A percentile compares a stretch with the other conserved stretches of the same genome.
Evolutionary conservation across 1,140 invertebrate species (phyloP).

Genomic region (Hyphantria cunea): DNA sequence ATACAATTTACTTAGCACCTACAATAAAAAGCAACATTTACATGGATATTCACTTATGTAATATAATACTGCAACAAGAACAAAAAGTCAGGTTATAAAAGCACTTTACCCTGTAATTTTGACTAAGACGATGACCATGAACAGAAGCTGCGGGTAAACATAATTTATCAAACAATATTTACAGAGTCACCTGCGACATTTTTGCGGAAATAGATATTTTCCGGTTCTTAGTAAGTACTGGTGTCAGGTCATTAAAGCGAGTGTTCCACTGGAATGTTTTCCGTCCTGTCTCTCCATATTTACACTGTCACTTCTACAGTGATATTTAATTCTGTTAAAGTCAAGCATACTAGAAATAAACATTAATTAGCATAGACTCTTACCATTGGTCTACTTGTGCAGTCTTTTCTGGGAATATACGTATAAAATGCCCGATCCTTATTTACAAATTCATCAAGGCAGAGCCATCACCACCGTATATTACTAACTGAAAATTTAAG

Average conservation of each 20-base stretch:
- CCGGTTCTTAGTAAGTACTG: slow-evolving; percentile 26
- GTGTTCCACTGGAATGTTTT: slow-evolving; percentile 24
- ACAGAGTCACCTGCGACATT: slow-evolving; percentile 22
- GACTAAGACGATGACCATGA: not conserved
- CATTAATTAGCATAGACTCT: not conserved
- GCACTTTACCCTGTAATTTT: slow-evolving; percentile 1
- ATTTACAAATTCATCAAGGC: no score
- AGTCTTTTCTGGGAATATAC: no score
- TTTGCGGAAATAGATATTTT: slow-evolving; percentile 26
- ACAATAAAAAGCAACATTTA: not conserved
- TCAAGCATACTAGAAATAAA: not conserved
- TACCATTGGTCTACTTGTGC: not conserved
- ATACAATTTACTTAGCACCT: no score
- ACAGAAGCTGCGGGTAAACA: slow-evolving; percentile 14
- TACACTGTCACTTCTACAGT: slow-evolving; percentile 10
- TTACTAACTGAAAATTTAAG: no score
- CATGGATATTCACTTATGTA: not conserved
- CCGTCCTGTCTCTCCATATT: slow-evolving; percentile 24
- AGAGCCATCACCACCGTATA: no score
- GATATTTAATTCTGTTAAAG: not conserved
- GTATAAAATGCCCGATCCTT: no score
- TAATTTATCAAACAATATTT: slow-evolving; percentile 29
- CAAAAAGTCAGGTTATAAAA: not conserved
- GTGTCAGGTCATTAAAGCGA: slow-evolving; percentile 20
- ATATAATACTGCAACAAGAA: not conserved